Conservation (phyloP, 92 coral and sea anemone genomes). For the Paramuricea clavata region DNA sequence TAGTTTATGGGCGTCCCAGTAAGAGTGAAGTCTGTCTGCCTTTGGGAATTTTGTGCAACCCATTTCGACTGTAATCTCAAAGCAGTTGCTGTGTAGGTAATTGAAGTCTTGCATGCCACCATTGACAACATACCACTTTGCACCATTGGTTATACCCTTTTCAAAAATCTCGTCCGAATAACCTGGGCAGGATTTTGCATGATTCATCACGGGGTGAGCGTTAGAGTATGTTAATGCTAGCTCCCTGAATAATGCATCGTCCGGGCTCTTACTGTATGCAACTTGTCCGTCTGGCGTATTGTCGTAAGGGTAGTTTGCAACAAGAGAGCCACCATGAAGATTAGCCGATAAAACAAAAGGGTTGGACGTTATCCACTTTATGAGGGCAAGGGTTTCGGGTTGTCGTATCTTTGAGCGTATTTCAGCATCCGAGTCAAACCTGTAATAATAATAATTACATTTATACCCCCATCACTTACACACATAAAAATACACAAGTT, state of each 20-base stretch:
- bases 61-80: slow-evolving; percentile 98
- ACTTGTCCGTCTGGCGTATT: slow-evolving; percentile 62
- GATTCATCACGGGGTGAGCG: slow-evolving; percentile 88
- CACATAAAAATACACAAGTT: no score
- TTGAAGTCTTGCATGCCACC: slow-evolving; percentile 99
- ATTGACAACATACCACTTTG: slow-evolving; percentile 90
- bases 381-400: slow-evolving; percentile 90
- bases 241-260: slow-evolving; percentile 83
- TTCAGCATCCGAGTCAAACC: slow-evolving; percentile 63
- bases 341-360: slow-evolving; percentile 98
- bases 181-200: slow-evolving; percentile 70
- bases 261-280: slow-evolving; percentile 87
- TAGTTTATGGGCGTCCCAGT: slow-evolving; percentile 90
- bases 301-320: slow-evolving; percentile 96
- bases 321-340: slow-evolving; percentile 95
- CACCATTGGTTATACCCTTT: slow-evolving; percentile 98
- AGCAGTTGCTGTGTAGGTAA: slow-evolving; percentile 94
- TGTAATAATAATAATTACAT: not conserved
- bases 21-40: slow-evolving; percentile 66
- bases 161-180: slow-evolving; percentile 74
- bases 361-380: slow-evolving; percentile 82
- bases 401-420: slow-evolving; percentile 60
- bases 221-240: slow-evolving; percentile 82
- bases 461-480: not conserved
- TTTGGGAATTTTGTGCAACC: slow-evolving; percentile 90